Conservation (phyloP, 2,113 vertebrate species). For the Ptilonorhynchus violaceus region DNA sequence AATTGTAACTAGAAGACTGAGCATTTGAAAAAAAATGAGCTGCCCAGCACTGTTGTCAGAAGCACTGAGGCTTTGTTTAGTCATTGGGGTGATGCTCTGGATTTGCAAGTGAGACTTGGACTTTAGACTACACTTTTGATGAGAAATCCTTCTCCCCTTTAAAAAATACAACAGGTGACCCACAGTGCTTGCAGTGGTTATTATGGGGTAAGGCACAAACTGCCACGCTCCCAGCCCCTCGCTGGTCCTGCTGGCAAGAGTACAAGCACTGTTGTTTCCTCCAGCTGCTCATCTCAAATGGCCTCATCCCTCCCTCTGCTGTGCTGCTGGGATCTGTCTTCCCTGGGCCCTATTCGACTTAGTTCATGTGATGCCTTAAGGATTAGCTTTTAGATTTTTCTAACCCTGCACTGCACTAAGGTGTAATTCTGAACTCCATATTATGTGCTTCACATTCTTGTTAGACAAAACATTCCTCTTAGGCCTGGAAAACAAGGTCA, state of each 20-base stretch:
- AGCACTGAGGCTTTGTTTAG: not conserved
- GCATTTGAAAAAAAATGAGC: not conserved
- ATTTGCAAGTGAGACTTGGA: not conserved
- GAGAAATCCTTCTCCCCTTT: not conserved
- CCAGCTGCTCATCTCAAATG: fast-evolving
- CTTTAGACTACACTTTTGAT: not conserved
- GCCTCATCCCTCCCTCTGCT: not conserved
- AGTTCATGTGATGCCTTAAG: too few relatives aligned
- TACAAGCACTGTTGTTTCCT: fast-evolving
- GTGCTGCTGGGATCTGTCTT: fast-evolving
- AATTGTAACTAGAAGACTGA: not conserved
- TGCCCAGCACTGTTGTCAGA: not conserved
- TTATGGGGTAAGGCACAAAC: not conserved
- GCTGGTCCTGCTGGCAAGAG: not conserved
- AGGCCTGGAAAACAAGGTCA: too few relatives aligned
- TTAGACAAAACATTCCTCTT: too few relatives aligned
- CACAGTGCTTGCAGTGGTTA: not conserved
- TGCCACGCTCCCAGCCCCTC: fast-evolving
- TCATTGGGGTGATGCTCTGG: fast-evolving
- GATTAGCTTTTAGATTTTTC: too few relatives aligned
- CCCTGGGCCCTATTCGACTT: not conserved
- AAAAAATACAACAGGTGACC: not conserved
- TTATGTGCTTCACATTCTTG: too few relatives aligned
- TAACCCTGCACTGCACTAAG: too few relatives aligned
- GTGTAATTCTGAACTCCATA: too few relatives aligned